Base-by-base conservation (phyloP, 2,888 invertebrate genomes). In the Lomographa bimaculata region DNA sequence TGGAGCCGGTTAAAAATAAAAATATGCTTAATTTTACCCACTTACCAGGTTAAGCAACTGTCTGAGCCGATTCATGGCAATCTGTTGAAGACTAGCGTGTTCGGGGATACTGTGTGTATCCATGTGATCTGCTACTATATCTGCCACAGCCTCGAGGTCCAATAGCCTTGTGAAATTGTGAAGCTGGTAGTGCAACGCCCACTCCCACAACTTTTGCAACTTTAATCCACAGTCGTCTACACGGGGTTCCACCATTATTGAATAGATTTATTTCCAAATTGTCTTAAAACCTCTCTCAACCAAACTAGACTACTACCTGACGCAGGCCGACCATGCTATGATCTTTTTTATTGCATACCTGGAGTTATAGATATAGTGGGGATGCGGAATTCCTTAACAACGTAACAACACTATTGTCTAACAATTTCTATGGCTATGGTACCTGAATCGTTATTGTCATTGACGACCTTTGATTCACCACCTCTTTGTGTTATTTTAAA, bases 11-110 rank as follows among this genome's bases (percentile, higher is more conserved):
- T n/a, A n/a, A n/a, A n/a, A n/a, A n/a, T n/a, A n/a, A n/a, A n/a
- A n/a, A n/a, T n/a, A n/a, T n/a, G n/a, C n/a, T n/a, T n/a, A n/a
- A n/a, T n/a, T n/a, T n/a, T n/a, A 18, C 1, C 1, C 1, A 28
- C 38, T 38, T 7, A 66, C 68, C 51, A 68, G 28, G 20, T 65
- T 69, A 34, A 46, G 60, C 16, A 51, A 16, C 18, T 59, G 49
- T 7, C 68, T 54, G 1, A 61, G 28, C 5, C 42, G 48, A 33
- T 68, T 55, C 54, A 68, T 64, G 8, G 53, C 53, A 2, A 33
- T 30, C 30, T 68, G 64, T 4, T 46, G 37, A 1, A 19, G 7
- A n/a, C 2, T 7, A 1, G 12, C 4, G n/a, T 18, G 24, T 11
- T n/a, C n/a, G 3, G n/a, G 1, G 24, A 6, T 5, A 1, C 4